Evolutionary conservation across 2,888 invertebrate genomes (phyloP).

Genomic region (Dryomyza anilis): DNA sequence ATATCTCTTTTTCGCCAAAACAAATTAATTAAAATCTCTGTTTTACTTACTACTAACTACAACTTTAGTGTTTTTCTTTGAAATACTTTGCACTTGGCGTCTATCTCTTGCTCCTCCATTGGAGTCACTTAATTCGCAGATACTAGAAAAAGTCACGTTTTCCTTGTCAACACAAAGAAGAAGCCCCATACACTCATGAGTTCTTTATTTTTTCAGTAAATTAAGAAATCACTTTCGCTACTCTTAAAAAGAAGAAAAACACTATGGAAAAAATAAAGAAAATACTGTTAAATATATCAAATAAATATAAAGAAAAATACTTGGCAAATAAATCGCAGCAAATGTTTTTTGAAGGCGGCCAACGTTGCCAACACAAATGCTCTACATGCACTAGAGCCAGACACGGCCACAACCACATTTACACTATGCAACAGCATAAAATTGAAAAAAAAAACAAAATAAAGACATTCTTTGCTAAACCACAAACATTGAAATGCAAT

Average conservation of each 20-base stretch:
- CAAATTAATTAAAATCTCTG: no score
- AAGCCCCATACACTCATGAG: not conserved
- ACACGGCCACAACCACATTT: not conserved
- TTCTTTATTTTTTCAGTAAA: no score
- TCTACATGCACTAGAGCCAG: not conserved
- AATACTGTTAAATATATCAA: no score
- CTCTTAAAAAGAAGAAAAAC: not conserved
- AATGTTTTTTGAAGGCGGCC: not conserved
- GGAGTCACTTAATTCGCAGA: not conserved
- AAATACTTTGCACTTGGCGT: no score
- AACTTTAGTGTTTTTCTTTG: no score
- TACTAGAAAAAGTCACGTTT: constrained; percentile 22
- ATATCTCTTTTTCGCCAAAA: not conserved
- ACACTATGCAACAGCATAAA: not conserved
- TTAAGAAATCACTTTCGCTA: constrained; percentile 54
- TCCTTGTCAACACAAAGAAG: not conserved
- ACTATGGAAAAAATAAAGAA: no score
- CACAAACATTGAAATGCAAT: constrained; percentile 31
- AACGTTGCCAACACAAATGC: constrained; percentile 7
- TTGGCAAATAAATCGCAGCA: constrained; percentile 27
- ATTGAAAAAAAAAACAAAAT: constrained; percentile 1
- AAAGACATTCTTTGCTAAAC: not conserved
- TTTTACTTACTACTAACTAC: no score
- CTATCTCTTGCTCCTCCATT: not conserved
- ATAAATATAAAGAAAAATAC: constrained; percentile 5